Evolutionary conservation across 1,140 invertebrate species (phyloP), one percentile per base, ranked within the genome.

Genomic region (Ectropis grisescens): DNA sequence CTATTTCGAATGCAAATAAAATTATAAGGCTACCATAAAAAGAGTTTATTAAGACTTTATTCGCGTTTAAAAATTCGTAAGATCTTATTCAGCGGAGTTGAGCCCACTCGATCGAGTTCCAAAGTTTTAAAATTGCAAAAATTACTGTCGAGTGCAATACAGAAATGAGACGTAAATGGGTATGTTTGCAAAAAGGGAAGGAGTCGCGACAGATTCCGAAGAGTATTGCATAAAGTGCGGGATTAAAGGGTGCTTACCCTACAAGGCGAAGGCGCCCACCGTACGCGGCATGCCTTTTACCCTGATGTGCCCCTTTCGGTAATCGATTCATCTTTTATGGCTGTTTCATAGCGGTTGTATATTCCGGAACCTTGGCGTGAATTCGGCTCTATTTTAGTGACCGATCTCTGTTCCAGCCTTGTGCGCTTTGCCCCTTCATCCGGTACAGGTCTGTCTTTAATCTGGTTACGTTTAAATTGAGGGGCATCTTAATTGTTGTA

Each of bases 31-130:
- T 46, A 54, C 58, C 69, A 72, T 74, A 70, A 74, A 70, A 50
- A 70, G 45, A 43, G 49, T 67, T 71, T 78, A 67, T 71, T 67
- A 70, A 72, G 62, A 65, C 65, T 71, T 74, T 66, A 71, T 71
- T 59, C 40, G 49, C 44, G 24, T 69, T 76, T 69, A 71, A 76
- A 65, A 69, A 66, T 69, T 65, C 61, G 55, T 76, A 69, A 76
- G 67, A 61, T 69, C 66, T 71, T 74, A 76, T 58, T 76, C 64
- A 66, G 46, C 48, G 49, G 29, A 30, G 26, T 26, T 33, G 43
- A 45, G 58, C 54, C 58, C 67, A 64, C 58, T 58, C 61, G 35
- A 12, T 49, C 39, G 56, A 55, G 53, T 53, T 60, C 41, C 54
- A 44, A 47, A 56, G 60, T 65, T 65, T 70, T 74, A 74, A 76